These are phyloP conservation scores for Callimorpha dominula DNA, from an alignment of 2,888 invertebrate genomes.

Conservation along the genomic window DNA sequence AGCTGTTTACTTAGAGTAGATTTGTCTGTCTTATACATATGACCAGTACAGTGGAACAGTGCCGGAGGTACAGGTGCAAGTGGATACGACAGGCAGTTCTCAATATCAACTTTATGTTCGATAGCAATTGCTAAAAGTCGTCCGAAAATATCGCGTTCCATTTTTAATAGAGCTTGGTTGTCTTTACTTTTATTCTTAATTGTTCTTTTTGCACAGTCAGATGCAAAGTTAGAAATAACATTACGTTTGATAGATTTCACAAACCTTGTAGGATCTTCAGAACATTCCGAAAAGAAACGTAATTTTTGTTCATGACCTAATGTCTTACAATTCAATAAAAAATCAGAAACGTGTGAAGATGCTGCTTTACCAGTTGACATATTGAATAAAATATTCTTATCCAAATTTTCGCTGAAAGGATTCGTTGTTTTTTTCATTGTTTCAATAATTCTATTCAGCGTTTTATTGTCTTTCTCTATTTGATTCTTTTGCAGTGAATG, in stretches of 20 bases:
- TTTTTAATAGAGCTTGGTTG: constrained; percentile 41
- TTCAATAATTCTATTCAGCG: constrained; percentile 12
- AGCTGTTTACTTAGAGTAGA: constrained; percentile 20
- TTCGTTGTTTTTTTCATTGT: constrained; percentile 12
- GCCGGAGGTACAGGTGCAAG: constrained; percentile 36
- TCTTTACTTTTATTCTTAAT: constrained; percentile 38
- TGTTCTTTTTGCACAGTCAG: constrained; percentile 36
- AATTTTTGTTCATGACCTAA: constrained; percentile 43
- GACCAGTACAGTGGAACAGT: constrained; percentile 23
- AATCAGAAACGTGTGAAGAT: constrained; percentile 49
- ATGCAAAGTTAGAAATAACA: constrained; percentile 55
- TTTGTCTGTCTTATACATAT: constrained; percentile 18
- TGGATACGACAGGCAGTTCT: constrained; percentile 53
- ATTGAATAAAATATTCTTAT: constrained; percentile 17
- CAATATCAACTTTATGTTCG: constrained; percentile 55
- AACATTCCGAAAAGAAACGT: constrained; percentile 51
- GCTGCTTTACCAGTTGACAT: constrained; percentile 18
- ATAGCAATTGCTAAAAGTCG: constrained; percentile 51
- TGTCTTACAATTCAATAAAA: constrained; percentile 48
- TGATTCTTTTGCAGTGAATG: constrained; percentile 11
- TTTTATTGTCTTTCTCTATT: constrained; percentile 16
- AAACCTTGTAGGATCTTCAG: constrained; percentile 43
- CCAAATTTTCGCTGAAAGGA: constrained; percentile 16
- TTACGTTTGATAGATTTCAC: constrained; percentile 49
- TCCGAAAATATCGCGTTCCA: constrained; percentile 53